Percentiles rank a stretch among this genome's conserved stretches.
Conservation (phyloP, 2,888 invertebrate species). For the Eurytoma californica region DNA sequence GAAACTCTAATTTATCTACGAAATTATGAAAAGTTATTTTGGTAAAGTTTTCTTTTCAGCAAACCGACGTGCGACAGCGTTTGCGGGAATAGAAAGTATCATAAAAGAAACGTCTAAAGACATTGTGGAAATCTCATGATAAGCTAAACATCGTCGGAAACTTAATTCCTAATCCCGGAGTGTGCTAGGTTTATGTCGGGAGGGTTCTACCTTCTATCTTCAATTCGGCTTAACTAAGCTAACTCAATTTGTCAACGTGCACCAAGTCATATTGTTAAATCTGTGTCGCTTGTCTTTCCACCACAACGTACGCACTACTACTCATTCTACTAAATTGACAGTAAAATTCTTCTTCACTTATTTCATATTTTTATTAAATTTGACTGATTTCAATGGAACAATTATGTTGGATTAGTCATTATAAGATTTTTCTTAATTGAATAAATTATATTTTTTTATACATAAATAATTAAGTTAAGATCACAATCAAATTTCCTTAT, state of each 20-base stretch:
- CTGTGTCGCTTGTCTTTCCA: constrained; percentile 65
- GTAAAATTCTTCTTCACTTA: background rate
- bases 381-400: too few species aligned
- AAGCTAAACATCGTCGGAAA: constrained; percentile 57
- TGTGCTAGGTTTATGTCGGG: background rate
- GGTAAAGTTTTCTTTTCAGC: constrained; percentile 24
- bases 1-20: constrained; percentile 35
- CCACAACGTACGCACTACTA: constrained; percentile 39
- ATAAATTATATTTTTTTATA: too few species aligned
- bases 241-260: constrained; percentile 66
- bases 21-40: constrained; percentile 43
- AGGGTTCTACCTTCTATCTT: constrained; percentile 35
- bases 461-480: too few species aligned
- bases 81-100: background rate
- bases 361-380: background rate
- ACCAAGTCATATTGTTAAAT: constrained; percentile 67
- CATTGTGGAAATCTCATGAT: constrained; percentile 43
- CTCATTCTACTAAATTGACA: background rate
- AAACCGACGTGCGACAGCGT: background rate
- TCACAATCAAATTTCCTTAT: too few species aligned
- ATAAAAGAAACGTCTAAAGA: background rate
- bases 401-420: too few species aligned
- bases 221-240: constrained; percentile 68
- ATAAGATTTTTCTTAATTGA: too few species aligned
- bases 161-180: constrained; percentile 55